These are phyloP conservation scores for Proctacanthus coquilletti DNA, from an alignment of 1,140 invertebrate genomes.

Conservation along the genomic window DNA sequence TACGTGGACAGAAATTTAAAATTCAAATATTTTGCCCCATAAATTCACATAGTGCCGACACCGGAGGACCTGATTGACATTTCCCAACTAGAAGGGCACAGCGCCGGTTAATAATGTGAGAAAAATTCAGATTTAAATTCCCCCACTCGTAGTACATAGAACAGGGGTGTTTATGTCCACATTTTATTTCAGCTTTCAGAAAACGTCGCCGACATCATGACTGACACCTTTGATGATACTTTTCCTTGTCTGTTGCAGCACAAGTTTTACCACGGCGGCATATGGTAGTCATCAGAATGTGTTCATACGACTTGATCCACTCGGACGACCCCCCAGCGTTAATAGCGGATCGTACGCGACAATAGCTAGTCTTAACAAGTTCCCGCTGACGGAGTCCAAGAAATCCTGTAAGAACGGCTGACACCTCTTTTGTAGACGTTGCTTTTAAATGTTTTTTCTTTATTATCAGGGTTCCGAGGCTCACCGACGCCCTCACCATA, in stretches of 20 bases:
- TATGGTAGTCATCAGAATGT: conserved; percentile 56
- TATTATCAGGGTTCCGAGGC: conserved; percentile 28
- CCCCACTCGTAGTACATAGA: too few relatives aligned
- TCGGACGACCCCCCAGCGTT: conserved; percentile 50
- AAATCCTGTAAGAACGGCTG: conserved; percentile 29
- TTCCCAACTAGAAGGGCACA: not conserved
- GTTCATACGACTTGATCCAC: conserved; percentile 48
- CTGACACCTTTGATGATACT: not conserved
- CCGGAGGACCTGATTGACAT: not conserved
- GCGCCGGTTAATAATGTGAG: not conserved
- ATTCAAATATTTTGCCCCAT: not conserved
- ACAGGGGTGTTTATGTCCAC: too few relatives aligned
- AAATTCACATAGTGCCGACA: not conserved
- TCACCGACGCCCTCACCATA: conserved; percentile 44
- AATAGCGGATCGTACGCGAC: conserved; percentile 63
- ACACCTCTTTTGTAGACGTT: too few relatives aligned
- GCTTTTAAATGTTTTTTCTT: too few relatives aligned
- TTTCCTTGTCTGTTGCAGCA: conserved; percentile 25
- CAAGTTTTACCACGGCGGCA: conserved; percentile 49
- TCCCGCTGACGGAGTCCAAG: conserved; percentile 33
- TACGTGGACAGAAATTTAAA: conserved; percentile 4
- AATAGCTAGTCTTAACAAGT: conserved; percentile 58
- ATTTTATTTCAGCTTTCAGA: not conserved
- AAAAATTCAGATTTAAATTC: conserved; percentile 3
- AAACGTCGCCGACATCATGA: not conserved